Evolutionary conservation across 2,888 invertebrate genomes (phyloP).

Genomic region (Sericinus montela): DNA sequence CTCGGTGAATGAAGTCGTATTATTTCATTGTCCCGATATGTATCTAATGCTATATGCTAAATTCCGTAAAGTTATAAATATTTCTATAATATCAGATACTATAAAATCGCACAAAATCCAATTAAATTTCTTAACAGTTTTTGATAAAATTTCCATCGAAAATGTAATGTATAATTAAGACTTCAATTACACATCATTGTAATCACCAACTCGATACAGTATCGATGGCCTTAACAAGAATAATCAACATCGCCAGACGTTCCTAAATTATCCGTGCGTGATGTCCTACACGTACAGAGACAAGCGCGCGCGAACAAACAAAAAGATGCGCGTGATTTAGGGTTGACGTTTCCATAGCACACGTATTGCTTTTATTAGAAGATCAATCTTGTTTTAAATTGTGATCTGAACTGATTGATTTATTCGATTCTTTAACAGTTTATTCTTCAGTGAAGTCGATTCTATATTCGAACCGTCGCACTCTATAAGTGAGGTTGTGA

Average conservation of each 20-base stretch:
- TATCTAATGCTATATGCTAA: too few species aligned
- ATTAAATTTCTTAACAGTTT: not conserved
- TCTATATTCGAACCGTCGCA: conserved; percentile 1
- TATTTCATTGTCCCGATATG: too few species aligned
- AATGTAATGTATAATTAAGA: conserved; percentile 4
- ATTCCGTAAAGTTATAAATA: too few species aligned
- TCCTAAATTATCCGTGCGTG: conserved; percentile 24
- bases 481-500: conserved; percentile 7
- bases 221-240: conserved; percentile 15
- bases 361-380: conserved; percentile 35
- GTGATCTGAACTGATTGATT: conserved; percentile 64
- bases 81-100: too few species aligned
- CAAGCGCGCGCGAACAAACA: conserved; percentile 22
- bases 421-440: conserved; percentile 26
- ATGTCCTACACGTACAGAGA: conserved; percentile 19
- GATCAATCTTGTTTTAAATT: conserved; percentile 62
- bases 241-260: conserved; percentile 14
- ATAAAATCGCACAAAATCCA: not conserved
- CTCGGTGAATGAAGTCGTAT: too few species aligned
- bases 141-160: too few species aligned
- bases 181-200: not conserved
- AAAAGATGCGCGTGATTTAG: conserved; percentile 57
- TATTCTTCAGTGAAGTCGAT: not conserved
- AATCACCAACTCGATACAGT: conserved; percentile 11
- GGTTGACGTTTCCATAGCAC: conserved; percentile 27